Conservation (phyloP, 2,113 vertebrate genomes). For the Plecotus auritus region DNA sequence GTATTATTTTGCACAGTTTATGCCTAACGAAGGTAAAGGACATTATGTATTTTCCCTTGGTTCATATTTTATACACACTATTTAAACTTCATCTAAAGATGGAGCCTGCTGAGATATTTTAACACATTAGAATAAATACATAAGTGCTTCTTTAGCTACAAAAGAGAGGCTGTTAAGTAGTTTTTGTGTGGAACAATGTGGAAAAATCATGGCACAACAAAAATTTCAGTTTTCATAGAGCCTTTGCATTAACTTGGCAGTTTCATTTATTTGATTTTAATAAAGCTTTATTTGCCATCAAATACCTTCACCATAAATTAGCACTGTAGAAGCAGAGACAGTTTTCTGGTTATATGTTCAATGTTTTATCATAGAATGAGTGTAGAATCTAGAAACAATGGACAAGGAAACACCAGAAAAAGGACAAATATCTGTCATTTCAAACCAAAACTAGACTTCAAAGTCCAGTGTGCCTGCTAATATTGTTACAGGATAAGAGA, state of each 20-base stretch:
- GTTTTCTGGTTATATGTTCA: not conserved
- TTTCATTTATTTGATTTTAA: slow-evolving; percentile 49
- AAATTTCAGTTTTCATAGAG: slow-evolving; percentile 49
- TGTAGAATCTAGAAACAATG: not conserved
- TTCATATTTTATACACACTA: not conserved
- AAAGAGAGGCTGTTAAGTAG: not conserved
- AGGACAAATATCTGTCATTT: not conserved
- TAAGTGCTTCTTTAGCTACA: accelerated
- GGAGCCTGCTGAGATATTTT: not conserved
- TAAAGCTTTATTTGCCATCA: slow-evolving; percentile 29
- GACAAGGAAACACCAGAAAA: not conserved
- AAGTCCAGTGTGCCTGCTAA: not conserved
- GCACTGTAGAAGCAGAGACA: not conserved
- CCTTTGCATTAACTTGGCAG: not conserved
- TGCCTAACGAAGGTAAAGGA: slow-evolving; percentile 17
- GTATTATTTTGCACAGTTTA: not conserved
- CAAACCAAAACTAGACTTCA: not conserved
- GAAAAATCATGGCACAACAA: not conserved
- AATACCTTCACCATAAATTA: not conserved
- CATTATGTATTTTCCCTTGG: not conserved
- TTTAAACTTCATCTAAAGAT: not conserved
- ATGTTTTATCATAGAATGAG: not conserved
- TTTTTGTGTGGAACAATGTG: not conserved
- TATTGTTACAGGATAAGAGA: not conserved
- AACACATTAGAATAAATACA: not conserved